Percentiles rank a stretch among this genome's conserved stretches.
Conservation (phyloP, 2,888 invertebrate genomes). For the Periphyllus acericola region DNA sequence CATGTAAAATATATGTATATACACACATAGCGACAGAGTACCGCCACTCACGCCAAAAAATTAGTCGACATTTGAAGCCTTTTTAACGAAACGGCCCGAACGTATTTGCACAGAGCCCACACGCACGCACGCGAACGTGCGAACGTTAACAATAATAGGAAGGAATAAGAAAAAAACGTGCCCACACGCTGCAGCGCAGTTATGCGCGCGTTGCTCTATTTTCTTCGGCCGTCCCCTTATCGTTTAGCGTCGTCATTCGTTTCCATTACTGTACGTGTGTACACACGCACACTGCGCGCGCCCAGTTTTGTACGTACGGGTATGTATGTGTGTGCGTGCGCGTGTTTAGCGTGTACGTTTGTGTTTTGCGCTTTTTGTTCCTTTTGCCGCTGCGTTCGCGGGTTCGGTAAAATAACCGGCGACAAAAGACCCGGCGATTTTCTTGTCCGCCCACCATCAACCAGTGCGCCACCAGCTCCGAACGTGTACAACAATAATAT, state of each 20-base stretch:
- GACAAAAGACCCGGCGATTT: conserved; percentile 51
- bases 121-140: background rate
- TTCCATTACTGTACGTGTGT: background rate
- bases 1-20: background rate
- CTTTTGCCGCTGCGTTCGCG: background rate
- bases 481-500: too few relatives aligned
- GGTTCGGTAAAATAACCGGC: background rate
- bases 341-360: background rate
- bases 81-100: conserved; percentile 4
- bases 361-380: background rate
- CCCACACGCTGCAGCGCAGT: background rate
- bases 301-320: too few relatives aligned
- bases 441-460: conserved; percentile 57
- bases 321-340: background rate
- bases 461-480: too few relatives aligned
- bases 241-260: background rate
- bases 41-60: conserved; percentile 13
- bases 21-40: background rate
- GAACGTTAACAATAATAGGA: background rate
- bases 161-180: background rate
- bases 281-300: background rate
- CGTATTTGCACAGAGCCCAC: background rate
- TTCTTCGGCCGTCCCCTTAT: background rate
- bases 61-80: conserved; percentile 44
- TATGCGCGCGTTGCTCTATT: background rate